Evolutionary conservation across 2,888 invertebrate genomes (phyloP).

Genomic region (Meliscaeva auricollis): DNA sequence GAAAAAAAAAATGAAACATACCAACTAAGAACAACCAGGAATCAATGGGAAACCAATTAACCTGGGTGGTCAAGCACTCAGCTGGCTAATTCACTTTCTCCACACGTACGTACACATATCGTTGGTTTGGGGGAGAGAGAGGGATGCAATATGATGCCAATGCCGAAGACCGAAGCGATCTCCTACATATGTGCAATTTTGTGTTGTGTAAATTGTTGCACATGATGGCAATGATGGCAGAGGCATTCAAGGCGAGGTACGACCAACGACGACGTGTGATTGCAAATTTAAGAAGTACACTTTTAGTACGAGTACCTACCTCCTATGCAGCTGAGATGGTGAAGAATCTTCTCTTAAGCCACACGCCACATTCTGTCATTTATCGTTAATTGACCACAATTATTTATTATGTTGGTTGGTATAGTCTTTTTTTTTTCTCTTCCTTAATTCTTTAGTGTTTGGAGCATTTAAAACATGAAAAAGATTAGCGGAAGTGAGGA

Average conservation of each 20-base stretch:
- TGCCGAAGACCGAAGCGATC: slow-evolving; percentile 57
- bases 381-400: slow-evolving; percentile 72
- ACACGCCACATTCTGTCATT: slow-evolving; percentile 70
- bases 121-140: slow-evolving; percentile 22
- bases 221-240: slow-evolving; percentile 31
- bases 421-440: slow-evolving; percentile 18
- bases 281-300: slow-evolving; percentile 12
- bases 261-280: slow-evolving; percentile 9
- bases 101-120: slow-evolving; percentile 53
- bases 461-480: neutral
- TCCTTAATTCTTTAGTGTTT: slow-evolving; percentile 19
- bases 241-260: slow-evolving; percentile 37
- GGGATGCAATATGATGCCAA: slow-evolving; percentile 29
- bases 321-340: slow-evolving; percentile 23
- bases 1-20: slow-evolving; percentile 13
- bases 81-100: slow-evolving; percentile 75
- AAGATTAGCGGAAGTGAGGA: too few species aligned
- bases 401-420: slow-evolving; percentile 54
- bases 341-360: slow-evolving; percentile 27
- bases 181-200: slow-evolving; percentile 53
- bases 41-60: slow-evolving; percentile 79
- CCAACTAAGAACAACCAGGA: slow-evolving; percentile 73
- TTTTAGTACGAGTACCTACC: neutral
- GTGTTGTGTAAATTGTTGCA: slow-evolving; percentile 71
- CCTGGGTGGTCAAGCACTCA: slow-evolving; percentile 75